phyloP scores from a whole-genome alignment of 1,140 invertebrate genomes.

The Drosophila kikkawai region DNA sequence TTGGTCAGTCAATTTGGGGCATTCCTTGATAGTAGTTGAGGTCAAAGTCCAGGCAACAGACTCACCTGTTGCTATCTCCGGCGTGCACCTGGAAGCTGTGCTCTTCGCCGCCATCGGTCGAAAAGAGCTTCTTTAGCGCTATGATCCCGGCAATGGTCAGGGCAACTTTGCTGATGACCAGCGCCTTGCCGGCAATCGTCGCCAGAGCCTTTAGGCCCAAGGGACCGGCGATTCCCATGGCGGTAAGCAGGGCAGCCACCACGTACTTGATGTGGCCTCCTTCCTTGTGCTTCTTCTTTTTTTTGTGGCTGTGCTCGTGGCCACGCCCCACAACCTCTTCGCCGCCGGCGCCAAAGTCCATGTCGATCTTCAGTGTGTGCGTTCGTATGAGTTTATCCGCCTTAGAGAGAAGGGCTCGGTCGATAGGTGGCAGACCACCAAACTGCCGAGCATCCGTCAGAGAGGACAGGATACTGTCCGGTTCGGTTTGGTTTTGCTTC shows the following conservation, averaged over 20 bases:
- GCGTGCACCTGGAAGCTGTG: constrained; percentile 89
- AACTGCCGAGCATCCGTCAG: constrained; percentile 76
- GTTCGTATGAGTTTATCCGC: constrained; percentile 78
- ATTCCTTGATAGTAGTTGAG: neutral
- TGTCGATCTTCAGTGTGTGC: constrained; percentile 77
- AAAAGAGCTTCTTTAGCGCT: constrained; percentile 89
- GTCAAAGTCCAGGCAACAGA: neutral
- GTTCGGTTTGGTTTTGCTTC: constrained; percentile 86
- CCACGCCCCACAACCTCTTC: constrained; percentile 44
- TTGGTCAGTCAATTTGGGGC: neutral
- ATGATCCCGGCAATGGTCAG: constrained; percentile 89
- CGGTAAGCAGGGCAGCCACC: constrained; percentile 88
- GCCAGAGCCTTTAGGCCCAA: constrained; percentile 88
- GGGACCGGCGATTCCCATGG: constrained; percentile 88
- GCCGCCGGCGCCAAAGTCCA: constrained; percentile 12
- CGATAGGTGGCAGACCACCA: constrained; percentile 61
- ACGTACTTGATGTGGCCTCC: constrained; percentile 86
- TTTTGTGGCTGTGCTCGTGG: constrained; percentile 57
- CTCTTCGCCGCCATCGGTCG: constrained; percentile 87
- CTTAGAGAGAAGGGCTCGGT: constrained; percentile 75
- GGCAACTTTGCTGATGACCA: constrained; percentile 89
- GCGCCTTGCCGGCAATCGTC: constrained; percentile 88
- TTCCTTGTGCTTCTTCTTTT: constrained; percentile 71
- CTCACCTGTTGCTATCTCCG: constrained; percentile 87
- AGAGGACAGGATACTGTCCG: constrained; percentile 68